Base-by-base conservation (phyloP, 2,797 vertebrate species). In the Leptoclinus maculatus region DNA sequence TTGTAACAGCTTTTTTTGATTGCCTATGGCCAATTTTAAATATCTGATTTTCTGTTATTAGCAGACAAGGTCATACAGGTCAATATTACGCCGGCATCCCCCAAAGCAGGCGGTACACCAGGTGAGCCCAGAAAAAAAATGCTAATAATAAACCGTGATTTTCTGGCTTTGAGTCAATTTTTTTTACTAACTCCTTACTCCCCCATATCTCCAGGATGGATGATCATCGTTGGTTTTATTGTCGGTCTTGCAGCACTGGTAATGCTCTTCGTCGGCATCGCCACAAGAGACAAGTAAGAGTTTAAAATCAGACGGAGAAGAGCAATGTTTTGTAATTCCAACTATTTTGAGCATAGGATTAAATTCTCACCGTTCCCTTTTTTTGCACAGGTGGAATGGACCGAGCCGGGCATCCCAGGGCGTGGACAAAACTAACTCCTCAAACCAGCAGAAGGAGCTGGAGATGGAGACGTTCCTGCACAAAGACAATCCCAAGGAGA, bases 391-490 rank as follows among this genome's bases (percentile, higher is more conserved):
- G 85, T 98, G 97, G 93, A 97, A 96, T 19, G 95, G 94, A 9
- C 96, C 96, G 71, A 94, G 90, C 1, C 71, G 80, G 89, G 91
- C 91, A 43, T 91, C 94, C 29, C 80, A 95, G 12, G 81, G n/a
- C 88, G 92, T 78, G 86, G 90, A 32, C 71, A 90, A 43, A 90
- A 75, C 88, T 85, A 94, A 54, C 92, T 90, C 91, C 88, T 74
- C 92, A 91, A 75, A 86, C 80, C 90, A 89, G 88, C 85, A 84
- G 79, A 80, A 89, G 88, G 95, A 78, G 93, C 91, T 95, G 79
- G 97, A 99, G 94, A 97, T 96, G 95, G 95, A 96, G 71, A 96
- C 95, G 12, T 94, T 99, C 86, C 93, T 98, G 79, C 92, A 92
- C 53, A 94, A 94, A 76, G 94, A 95, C 1, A 54, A 84, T 0